Evolutionary conservation across 2,888 invertebrate genomes (phyloP).

Genomic region (Xanthorhoe designata): DNA sequence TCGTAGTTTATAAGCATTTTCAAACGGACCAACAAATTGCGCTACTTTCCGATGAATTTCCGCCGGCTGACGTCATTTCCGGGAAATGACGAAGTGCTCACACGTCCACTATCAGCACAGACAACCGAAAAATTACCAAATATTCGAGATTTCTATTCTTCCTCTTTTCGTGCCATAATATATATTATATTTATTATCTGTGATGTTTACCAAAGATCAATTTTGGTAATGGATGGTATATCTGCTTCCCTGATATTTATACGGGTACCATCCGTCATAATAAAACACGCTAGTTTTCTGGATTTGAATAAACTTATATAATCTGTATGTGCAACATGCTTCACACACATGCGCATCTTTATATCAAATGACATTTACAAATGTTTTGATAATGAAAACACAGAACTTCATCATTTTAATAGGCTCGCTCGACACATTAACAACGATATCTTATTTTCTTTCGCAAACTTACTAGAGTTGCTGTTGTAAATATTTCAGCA

Average conservation of each 20-base stretch:
- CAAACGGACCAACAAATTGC: conserved; percentile 68
- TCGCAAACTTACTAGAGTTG: conserved; percentile 50
- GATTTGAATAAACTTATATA: neutral
- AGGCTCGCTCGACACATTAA: conserved; percentile 53
- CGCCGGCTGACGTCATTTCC: conserved; percentile 70
- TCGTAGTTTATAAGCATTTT: conserved; percentile 70
- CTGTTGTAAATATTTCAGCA: conserved; percentile 59
- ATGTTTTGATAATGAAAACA: conserved; percentile 35
- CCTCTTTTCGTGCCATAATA: neutral
- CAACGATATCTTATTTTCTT: conserved; percentile 54
- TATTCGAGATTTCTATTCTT: neutral
- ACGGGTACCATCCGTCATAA: neutral
- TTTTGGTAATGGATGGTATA: neutral
- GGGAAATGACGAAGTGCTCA: conserved; percentile 67
- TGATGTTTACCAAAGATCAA: too few relatives aligned
- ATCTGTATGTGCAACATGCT: neutral
- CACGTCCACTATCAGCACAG: conserved; percentile 43
- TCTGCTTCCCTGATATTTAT: neutral
- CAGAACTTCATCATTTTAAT: conserved; percentile 44
- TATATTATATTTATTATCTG: too few relatives aligned
- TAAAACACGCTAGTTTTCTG: neutral
- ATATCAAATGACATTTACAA: conserved; percentile 34
- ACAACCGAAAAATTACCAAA: conserved; percentile 3
- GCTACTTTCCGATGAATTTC: conserved; percentile 72
- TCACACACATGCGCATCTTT: neutral